Evolutionary conservation across 2,797 vertebrate genomes (phyloP), one percentile per base, ranked within the genome.

Genomic region (Mastacembelus armatus): DNA sequence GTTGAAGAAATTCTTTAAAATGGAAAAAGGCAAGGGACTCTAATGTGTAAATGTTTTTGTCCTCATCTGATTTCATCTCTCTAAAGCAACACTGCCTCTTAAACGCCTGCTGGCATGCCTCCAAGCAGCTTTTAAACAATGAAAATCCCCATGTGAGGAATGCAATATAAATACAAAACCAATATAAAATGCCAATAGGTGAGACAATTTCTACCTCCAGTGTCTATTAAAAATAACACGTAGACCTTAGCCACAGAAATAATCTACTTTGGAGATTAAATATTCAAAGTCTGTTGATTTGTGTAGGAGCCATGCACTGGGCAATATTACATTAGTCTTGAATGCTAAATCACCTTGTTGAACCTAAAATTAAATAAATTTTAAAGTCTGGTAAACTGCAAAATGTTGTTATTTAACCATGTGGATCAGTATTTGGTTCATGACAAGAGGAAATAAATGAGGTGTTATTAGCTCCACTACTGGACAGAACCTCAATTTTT

Each of bases 91-190:
- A 48, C 48, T 15, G 30, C 71, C 63, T 57, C 48, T 45, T 81
- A 71, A 86, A 81, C 67, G 66, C 55, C 42, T 30, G 30, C 60
- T 84, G 84, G 81, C 77, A 45, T 12, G 16, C 22, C 40, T 80
- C 77, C 80, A 80, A 78, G 59, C 62, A 55, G 71, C 77, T 86
- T 80, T 85, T 85, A 83, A 83, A 61, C 60, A 61, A 69, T 21
- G 65, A 69, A 64, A 66, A 61, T 65, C 40, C 73, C 45, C 21
- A 15, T 49, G 36, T 57, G 44, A 66, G n/a, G 39, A 21, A 56
- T 51, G 63, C 57, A 72, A 62, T 78, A 74, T 66, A 83, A 81
- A 84, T 70, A 54, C 63, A 72, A 79, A 88, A 68, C 69, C 47
- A 80, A 65, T 74, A 68, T 61, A 35, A 72, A 86, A 85, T 67